Percentiles rank a stretch among this genome's conserved stretches.
These are phyloP conservation scores for Corvus cornix DNA, from an alignment of 2,113 vertebrate species.

Conservation along the genomic window DNA sequence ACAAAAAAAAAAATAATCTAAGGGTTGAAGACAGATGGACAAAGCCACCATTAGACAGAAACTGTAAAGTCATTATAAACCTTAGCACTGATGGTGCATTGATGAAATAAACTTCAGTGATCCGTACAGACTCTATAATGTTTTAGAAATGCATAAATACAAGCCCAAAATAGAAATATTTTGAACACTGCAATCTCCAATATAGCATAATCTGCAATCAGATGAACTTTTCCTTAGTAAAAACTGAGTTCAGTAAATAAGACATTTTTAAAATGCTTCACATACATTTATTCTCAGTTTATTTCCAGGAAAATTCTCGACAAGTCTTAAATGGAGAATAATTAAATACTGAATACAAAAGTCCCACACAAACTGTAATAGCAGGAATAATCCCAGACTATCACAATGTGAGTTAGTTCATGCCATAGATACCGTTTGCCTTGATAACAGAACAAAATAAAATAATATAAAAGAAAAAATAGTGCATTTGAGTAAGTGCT, in stretches of 20 bases:
- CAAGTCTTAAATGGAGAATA: background rate
- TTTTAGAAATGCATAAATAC: background rate
- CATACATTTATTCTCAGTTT: background rate
- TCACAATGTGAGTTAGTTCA: background rate
- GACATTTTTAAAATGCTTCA: background rate
- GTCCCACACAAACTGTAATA: background rate
- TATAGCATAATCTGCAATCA: background rate
- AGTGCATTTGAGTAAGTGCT: background rate
- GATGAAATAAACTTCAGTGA: background rate
- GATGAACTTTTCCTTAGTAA: background rate
- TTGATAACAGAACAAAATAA: background rate
- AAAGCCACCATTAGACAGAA: background rate
- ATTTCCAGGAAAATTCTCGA: background rate
- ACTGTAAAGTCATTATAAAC: background rate
- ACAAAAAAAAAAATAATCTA: background rate
- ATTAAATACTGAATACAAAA: background rate
- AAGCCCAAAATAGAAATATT: background rate
- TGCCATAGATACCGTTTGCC: accelerated
- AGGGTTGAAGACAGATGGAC: background rate
- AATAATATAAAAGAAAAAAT: background rate
- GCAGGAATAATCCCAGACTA: background rate
- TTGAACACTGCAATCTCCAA: background rate
- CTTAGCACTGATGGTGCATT: background rate
- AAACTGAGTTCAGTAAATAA: background rate
- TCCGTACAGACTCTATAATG: background rate